Base-by-base conservation (phyloP, 2,797 vertebrate species). In the Brachyalestes nurse region DNA sequence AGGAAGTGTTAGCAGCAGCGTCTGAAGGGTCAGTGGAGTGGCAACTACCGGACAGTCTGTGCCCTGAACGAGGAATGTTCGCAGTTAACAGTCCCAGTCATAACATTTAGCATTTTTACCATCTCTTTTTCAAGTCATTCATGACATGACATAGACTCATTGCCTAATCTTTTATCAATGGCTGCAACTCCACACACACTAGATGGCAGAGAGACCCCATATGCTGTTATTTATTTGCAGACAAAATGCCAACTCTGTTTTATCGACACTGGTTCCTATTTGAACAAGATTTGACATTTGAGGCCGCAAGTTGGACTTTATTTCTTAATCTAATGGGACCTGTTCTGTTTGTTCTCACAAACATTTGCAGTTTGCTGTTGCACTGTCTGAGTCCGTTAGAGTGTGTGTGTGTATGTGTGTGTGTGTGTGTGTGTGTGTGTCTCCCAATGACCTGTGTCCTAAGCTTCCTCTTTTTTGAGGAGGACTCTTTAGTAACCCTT, bases 231-330 rank as follows among this genome's bases (percentile, higher is more conserved):
- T 40, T 70, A 64, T 80, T 65, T 77, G 34, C 53, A 66, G 42
- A 64, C 53, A 12, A 47, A 77, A 74, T 75, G 70, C 34, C 61
- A 47, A 7, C 47, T 55, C 45, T 23, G 69, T 74, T 79, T 81
- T 84, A 84, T 78, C 62, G 62, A 75, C 81, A 75, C 21, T 53
- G 75, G 77, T 77, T 80, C 70, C 69, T 84, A 74, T 84, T 86
- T 76, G 67, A 78, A 86, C 83, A 86, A 79, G 85, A 80, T 76
- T 79, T 82, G 53, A 73, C 61, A 72, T 74, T 80, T 73, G 69
- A 70, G 60, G 69, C 53, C n/a, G 42, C 47, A 55, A 71, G 61
- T 72, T 83, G 79, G 42, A 80, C 80, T 83, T 84, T 78, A 74
- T 80, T 74, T 81, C 51, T 69, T 42, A 47, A 76, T 70, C 45